Percentiles rank a stretch among this genome's conserved stretches.
Conservation (phyloP, 1,140 invertebrate species). For the Palaemon carinicauda region DNA sequence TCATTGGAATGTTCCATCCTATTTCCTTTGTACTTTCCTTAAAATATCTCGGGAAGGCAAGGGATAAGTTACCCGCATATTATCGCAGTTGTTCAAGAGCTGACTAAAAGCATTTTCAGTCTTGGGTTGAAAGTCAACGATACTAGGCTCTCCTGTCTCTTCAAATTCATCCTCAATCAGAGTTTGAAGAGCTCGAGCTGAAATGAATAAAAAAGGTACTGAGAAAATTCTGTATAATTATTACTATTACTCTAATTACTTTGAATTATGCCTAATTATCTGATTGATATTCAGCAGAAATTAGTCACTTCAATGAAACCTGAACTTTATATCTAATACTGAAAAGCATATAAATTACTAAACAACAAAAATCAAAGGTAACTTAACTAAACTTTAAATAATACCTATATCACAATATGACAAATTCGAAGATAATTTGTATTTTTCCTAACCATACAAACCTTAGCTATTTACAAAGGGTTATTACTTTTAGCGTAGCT, state of each 20-base stretch:
- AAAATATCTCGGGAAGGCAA: not conserved
- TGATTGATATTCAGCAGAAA: too few species aligned
- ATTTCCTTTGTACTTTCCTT: not conserved
- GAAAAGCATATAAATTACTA: too few species aligned
- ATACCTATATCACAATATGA: too few species aligned
- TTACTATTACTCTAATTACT: not conserved
- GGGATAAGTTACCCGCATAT: constrained; percentile 27
- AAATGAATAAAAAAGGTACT: not conserved
- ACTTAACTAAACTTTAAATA: too few species aligned
- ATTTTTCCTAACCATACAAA: too few species aligned
- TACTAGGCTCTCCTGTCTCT: not conserved
- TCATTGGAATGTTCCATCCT: not conserved
- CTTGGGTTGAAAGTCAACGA: constrained; percentile 21
- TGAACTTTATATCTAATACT: too few species aligned
- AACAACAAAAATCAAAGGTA: too few species aligned
- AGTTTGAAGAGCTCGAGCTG: constrained; percentile 33
- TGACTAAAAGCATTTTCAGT: constrained; percentile 15
- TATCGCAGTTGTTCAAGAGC: constrained; percentile 16
- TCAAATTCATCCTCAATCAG: constrained; percentile 29
- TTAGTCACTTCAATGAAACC: too few species aligned
- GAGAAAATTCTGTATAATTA: not conserved
- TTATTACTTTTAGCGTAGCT: too few species aligned
- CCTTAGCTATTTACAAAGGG: too few species aligned
- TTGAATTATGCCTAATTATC: not conserved
- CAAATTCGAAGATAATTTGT: too few species aligned